Conservation (phyloP, 2,888 invertebrate genomes). For the Ichneumoninae sp. region DNA sequence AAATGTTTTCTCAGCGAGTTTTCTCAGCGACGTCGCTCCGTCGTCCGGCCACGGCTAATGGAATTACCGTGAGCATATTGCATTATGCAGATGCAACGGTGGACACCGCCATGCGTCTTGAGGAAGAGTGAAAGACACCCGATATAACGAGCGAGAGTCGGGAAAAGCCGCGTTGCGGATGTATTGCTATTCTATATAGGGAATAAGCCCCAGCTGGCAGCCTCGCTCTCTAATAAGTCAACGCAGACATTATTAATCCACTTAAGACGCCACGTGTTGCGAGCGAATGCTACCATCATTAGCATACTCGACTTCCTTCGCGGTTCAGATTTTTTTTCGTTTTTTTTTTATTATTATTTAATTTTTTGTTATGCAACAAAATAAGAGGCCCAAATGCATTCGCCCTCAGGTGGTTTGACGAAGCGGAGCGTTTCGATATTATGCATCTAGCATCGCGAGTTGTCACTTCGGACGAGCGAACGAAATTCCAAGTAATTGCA, state of each 20-base stretch:
- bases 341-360: neutral
- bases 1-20: slow-evolving; percentile 15
- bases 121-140: slow-evolving; percentile 12
- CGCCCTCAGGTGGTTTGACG: too few species aligned
- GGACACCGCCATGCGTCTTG: neutral
- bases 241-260: slow-evolving; percentile 4
- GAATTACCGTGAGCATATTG: slow-evolving; percentile 35
- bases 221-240: neutral
- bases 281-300: neutral
- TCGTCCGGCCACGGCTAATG: slow-evolving; percentile 14
- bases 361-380: neutral
- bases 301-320: slow-evolving; percentile 7
- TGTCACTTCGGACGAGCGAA: neutral
- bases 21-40: slow-evolving; percentile 17
- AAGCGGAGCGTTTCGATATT: neutral
- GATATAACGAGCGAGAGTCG: slow-evolving; percentile 7
- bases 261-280: neutral
- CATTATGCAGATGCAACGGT: slow-evolving; percentile 27
- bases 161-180: neutral
- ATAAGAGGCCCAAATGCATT: neutral
- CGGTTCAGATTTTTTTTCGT: neutral
- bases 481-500: neutral
- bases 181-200: neutral
- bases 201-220: slow-evolving; percentile 1
- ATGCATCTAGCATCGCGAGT: neutral